Conservation (phyloP, 1,140 invertebrate species). For the Halictus rubicundus region DNA sequence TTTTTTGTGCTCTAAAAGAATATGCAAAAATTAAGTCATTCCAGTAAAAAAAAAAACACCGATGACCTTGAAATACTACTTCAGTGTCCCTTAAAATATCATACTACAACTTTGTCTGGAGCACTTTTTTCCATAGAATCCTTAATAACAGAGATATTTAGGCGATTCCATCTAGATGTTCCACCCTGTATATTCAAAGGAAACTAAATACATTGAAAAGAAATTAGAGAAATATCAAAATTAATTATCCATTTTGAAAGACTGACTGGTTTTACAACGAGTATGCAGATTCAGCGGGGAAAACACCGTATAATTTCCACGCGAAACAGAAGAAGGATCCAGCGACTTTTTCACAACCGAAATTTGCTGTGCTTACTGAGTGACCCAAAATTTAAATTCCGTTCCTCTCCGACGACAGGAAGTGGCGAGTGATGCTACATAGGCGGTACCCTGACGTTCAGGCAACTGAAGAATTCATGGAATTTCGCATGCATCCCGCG, state of each 20-base stretch:
- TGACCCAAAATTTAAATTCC: conserved; percentile 26
- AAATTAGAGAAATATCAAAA: neutral
- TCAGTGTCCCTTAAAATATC: too few relatives aligned
- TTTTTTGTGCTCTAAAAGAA: too few relatives aligned
- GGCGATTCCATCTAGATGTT: too few relatives aligned
- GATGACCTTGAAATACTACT: too few relatives aligned
- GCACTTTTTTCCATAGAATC: too few relatives aligned
- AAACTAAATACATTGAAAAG: too few relatives aligned
- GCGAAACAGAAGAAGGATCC: neutral
- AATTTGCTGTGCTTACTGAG: neutral
- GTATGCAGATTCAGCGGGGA: neutral
- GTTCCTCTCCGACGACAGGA: neutral
- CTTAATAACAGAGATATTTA: too few relatives aligned
- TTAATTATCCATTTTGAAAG: neutral
- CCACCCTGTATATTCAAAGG: too few relatives aligned
- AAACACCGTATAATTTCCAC: neutral
- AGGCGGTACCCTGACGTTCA: neutral
- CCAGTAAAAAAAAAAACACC: too few relatives aligned
- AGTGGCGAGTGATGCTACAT: neutral
- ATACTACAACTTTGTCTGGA: too few relatives aligned
- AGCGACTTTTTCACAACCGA: neutral
- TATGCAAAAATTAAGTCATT: too few relatives aligned
- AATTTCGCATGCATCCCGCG: neutral
- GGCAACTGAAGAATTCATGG: conserved; percentile 17
- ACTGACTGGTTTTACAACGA: neutral